A percentile compares a stretch with the other conserved stretches of the same genome.
Conservation (phyloP, 1,140 invertebrate genomes). For the Batillaria attramentaria region DNA sequence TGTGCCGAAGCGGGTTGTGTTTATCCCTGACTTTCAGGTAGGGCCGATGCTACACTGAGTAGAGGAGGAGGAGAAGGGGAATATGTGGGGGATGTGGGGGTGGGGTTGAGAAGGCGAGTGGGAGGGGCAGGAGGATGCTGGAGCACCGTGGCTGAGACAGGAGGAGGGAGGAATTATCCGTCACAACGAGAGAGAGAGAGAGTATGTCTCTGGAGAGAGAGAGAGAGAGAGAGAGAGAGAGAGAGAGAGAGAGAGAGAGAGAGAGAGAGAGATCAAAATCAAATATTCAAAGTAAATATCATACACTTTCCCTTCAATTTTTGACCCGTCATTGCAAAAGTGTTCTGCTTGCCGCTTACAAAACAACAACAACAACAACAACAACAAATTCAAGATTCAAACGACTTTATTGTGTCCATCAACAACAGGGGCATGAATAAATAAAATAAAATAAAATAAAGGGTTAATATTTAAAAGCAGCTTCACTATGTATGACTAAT, state of each 20-base stretch:
- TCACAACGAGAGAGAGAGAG: slow-evolving; percentile 27
- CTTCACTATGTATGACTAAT: too few species aligned
- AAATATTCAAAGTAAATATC: not conserved
- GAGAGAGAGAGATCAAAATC: not conserved
- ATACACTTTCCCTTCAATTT: too few species aligned
- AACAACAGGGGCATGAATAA: too few species aligned
- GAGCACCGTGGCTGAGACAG: not conserved
- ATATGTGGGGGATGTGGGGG: not conserved
- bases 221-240: slow-evolving; percentile 35
- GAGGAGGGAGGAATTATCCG: too few species aligned
- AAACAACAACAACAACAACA: not conserved
- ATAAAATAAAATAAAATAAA: too few species aligned
- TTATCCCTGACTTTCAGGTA: not conserved
- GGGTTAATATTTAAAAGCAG: too few species aligned
- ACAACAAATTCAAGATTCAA: not conserved
- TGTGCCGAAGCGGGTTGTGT: too few species aligned
- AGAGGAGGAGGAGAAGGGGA: too few species aligned
- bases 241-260: slow-evolving; percentile 17
- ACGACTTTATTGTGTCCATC: not conserved
- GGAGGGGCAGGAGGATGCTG: not conserved
- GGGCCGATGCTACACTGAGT: too few species aligned
- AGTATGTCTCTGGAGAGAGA: slow-evolving; percentile 31
- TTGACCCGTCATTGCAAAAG: too few species aligned
- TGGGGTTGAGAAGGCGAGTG: not conserved
- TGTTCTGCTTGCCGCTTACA: too few species aligned